Evolutionary conservation across 2,888 invertebrate genomes (phyloP).

Genomic region (Sinhomidia bicolor): DNA sequence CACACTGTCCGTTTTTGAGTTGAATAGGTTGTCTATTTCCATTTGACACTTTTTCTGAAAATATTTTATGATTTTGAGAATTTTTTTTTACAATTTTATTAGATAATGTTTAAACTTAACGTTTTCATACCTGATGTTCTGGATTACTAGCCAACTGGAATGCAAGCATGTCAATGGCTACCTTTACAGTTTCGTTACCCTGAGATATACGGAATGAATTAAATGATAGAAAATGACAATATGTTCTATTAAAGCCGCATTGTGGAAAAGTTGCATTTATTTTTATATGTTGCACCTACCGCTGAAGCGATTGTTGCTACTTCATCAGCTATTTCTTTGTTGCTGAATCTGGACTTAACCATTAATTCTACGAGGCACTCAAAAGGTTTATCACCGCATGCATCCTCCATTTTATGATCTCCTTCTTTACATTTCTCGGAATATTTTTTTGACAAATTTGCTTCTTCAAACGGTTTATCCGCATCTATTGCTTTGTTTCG

Average conservation of each 20-base stretch:
- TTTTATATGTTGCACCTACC: not conserved
- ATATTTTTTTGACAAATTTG: too few relatives aligned
- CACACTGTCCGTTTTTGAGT: not conserved
- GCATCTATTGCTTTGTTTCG: too few relatives aligned
- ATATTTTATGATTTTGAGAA: not conserved
- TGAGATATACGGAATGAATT: not conserved
- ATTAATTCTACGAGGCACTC: not conserved
- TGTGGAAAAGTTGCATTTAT: too few relatives aligned
- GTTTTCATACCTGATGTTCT: not conserved
- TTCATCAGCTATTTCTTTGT: not conserved
- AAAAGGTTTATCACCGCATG: not conserved
- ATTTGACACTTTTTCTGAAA: not conserved
- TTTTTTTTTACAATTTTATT: not conserved
- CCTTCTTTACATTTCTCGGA: too few relatives aligned
- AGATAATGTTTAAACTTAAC: too few relatives aligned
- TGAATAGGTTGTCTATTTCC: not conserved
- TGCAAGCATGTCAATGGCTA: not conserved
- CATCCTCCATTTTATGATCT: not conserved
- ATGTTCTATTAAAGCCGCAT: too few relatives aligned
- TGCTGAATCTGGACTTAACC: not conserved
- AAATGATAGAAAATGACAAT: too few relatives aligned
- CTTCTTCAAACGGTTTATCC: too few relatives aligned
- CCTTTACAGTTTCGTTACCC: not conserved
- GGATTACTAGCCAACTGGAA: not conserved
- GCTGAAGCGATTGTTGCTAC: not conserved